Conservation (phyloP, 2,888 invertebrate species). For the Holacanthella duospinosa region DNA sequence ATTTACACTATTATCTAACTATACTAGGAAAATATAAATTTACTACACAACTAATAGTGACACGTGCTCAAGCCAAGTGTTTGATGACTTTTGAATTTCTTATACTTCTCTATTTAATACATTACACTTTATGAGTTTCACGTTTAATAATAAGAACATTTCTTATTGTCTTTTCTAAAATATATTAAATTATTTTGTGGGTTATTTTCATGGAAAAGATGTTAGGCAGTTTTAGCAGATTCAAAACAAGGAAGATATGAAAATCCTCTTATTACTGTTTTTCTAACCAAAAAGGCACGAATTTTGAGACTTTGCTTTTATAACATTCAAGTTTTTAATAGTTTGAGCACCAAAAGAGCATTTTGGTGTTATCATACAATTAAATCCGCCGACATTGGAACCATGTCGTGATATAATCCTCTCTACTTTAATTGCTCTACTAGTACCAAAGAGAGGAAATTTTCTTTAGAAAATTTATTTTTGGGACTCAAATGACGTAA, state of each 20-base stretch:
- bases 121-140: background rate
- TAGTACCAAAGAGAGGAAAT: no score
- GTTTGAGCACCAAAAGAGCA: background rate
- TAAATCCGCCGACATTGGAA: no score
- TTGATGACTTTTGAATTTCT: background rate
- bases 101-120: background rate
- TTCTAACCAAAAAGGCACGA: background rate
- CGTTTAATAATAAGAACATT: background rate
- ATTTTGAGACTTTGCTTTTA: background rate
- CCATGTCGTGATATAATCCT: no score
- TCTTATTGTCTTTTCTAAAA: background rate
- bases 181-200: background rate
- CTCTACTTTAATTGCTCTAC: no score
- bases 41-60: no score
- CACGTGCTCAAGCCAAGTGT: background rate
- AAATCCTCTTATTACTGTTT: no score
- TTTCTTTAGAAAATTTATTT: no score
- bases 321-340: background rate
- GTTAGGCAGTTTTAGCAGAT: no score
- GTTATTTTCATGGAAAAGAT: background rate
- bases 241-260: no score
- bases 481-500: no score
- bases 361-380: background rate
- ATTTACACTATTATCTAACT: background rate
- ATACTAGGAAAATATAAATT: no score